Percentiles rank a stretch among this genome's conserved stretches.
These are phyloP conservation scores for Actenoides hombroni DNA, from an alignment of 2,113 vertebrate genomes.

Conservation along the genomic window DNA sequence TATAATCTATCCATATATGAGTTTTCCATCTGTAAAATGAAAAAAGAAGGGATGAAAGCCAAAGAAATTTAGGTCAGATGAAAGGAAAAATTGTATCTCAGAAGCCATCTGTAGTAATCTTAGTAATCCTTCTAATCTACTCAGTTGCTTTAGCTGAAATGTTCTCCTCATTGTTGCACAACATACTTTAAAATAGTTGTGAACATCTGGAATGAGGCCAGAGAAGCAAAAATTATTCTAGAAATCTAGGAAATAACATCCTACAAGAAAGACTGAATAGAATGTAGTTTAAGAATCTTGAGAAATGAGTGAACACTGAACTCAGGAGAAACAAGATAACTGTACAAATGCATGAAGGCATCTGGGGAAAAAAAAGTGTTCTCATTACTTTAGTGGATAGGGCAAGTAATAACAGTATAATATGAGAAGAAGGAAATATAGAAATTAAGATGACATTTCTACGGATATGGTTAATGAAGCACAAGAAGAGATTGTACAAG, in stretches of 20 bases:
- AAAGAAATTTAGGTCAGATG: slow-evolving; percentile 16
- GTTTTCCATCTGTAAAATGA: neutral
- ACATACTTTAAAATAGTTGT: neutral
- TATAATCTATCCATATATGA: neutral
- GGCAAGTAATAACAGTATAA: neutral
- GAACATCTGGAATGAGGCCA: neutral
- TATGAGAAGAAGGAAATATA: neutral
- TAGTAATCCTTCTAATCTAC: slow-evolving; percentile 26
- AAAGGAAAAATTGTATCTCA: slow-evolving; percentile 16
- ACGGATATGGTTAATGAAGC: neutral
- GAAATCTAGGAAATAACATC: neutral
- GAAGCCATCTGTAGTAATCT: neutral
- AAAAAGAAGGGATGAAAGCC: neutral
- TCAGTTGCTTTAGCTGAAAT: neutral
- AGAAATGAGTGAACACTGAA: neutral
- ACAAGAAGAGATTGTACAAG: neutral
- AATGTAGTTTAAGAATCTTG: neutral
- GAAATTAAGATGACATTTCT: neutral
- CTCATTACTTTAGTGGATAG: neutral
- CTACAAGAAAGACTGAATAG: neutral
- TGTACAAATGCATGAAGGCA: neutral
- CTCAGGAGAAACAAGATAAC: neutral
- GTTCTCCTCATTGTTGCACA: neutral
- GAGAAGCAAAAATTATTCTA: neutral
- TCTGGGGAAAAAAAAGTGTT: neutral